These are phyloP conservation scores for Mus spicilegus DNA, from an alignment of 2,113 vertebrate species.

Conservation along the genomic window DNA sequence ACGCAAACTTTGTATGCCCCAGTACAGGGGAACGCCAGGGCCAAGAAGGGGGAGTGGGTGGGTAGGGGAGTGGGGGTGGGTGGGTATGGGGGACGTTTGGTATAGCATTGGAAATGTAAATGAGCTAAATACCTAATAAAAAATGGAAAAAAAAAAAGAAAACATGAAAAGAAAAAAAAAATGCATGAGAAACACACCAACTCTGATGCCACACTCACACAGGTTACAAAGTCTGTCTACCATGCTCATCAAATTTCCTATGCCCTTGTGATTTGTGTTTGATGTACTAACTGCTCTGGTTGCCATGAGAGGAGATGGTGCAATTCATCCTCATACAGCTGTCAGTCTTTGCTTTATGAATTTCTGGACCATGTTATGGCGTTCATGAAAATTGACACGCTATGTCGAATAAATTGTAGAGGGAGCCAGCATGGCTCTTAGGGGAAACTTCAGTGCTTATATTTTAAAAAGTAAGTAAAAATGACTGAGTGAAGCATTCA, in stretches of 20 bases:
- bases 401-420: not conserved
- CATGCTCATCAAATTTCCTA: not conserved
- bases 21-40: no score
- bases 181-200: not conserved
- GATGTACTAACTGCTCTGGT: not conserved
- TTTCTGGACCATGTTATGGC: not conserved
- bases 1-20: no score
- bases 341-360: not conserved
- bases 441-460: not conserved
- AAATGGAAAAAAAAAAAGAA: no score
- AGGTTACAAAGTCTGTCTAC: not conserved
- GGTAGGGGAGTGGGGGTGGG: no score
- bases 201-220: not conserved
- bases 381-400: not conserved
- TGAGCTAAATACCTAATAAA: no score
- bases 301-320: not conserved
- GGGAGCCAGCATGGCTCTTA: not conserved
- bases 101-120: no score
- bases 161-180: no score
- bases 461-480: not conserved
- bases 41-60: no score
- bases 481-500: not conserved
- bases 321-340: not conserved
- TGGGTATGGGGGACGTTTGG: no score
- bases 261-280: not conserved